Evolutionary conservation across 1,140 invertebrate species (phyloP).

Genomic region (Zaprionus kolodkinae): DNA sequence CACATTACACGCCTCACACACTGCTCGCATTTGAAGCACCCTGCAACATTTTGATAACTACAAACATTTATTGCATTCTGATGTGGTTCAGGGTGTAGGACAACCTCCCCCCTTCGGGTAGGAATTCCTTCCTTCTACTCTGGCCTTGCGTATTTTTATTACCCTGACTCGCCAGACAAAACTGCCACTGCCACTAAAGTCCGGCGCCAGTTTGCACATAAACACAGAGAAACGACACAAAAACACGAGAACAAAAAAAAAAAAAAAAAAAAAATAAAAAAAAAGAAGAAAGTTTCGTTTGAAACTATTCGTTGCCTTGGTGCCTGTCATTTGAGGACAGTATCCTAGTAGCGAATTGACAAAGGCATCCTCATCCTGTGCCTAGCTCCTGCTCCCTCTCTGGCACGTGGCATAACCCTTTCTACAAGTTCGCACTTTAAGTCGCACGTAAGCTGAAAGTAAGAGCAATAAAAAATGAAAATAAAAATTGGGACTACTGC

Average conservation of each 20-base stretch:
- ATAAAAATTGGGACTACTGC: conserved; percentile 48
- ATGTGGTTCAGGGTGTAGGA: conserved; percentile 29
- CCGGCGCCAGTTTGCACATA: conserved; percentile 75
- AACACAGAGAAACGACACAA: conserved; percentile 46
- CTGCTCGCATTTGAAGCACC: conserved; percentile 22
- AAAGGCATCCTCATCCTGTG: conserved; percentile 2
- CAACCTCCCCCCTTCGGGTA: not conserved
- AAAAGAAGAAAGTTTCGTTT: conserved; percentile 25
- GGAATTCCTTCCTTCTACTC: conserved; percentile 29
- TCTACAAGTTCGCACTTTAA: conserved; percentile 57
- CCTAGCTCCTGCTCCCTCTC: not conserved
- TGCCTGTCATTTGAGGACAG: conserved; percentile 38
- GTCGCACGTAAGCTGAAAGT: conserved; percentile 52
- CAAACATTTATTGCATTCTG: conserved; percentile 65
- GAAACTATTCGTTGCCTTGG: conserved; percentile 38
- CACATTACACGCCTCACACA: conserved; percentile 25
- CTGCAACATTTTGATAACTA: conserved; percentile 60
- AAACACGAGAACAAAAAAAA: conserved; percentile 29
- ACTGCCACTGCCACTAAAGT: conserved; percentile 70
- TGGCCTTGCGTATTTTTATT: conserved; percentile 63
- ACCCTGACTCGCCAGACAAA: conserved; percentile 64
- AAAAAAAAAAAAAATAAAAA: conserved; percentile 36
- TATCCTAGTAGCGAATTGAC: conserved; percentile 21
- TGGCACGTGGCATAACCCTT: conserved; percentile 40
- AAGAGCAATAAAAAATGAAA: conserved; percentile 51